Evolutionary conservation across 2,888 invertebrate genomes (phyloP), one percentile per base, ranked within the genome.

Genomic region (Xylophagus ater): DNA sequence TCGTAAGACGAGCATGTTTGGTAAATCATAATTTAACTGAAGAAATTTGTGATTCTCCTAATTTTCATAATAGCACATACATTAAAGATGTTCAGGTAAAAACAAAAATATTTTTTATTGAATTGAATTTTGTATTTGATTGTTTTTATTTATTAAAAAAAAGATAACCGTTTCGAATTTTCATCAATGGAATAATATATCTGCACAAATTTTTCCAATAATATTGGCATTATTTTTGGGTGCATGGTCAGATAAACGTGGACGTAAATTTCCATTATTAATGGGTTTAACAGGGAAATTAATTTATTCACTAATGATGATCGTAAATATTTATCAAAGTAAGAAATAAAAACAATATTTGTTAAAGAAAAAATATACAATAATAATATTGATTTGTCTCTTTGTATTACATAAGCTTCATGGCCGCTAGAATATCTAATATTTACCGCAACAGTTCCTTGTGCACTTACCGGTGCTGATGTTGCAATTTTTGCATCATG

Each of bases 171-270:
- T 81, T 0, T 75, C 84, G 1, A 70, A 70, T 40, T 86, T 86
- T 53, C 78, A 78, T 53, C 81, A 84, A 59, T 84, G 80, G 77
- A 82, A 84, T 53, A 76, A 78, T 43, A 73, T 86, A 13, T 77
- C 81, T 0, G 76, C 76, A 1, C 81, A 85, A 51, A 59, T 75
- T 0, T 75, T 83, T 30, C 86, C 86, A 3, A 76, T 87, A 15
- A 55, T 85, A 2, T 60, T 88, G 24, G 84, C 86, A 0, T 69
- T 87, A 40, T 85, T 86, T 57, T 66, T 85, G 44, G 87, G 87
- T 0, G 75, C 86, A 1, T 87, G 86, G 72, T 85, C 84, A 39
- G 87, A 87, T 57, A 76, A 77, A 46, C 69, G 83, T 2, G 87
- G 87, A 1, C 65, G 81, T 35, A 87, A 87, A 58, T 59, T 78